Evolutionary conservation across 2,113 vertebrate species (phyloP), one percentile per base, ranked within the genome.

Genomic region (Chinchilla lanigera): DNA sequence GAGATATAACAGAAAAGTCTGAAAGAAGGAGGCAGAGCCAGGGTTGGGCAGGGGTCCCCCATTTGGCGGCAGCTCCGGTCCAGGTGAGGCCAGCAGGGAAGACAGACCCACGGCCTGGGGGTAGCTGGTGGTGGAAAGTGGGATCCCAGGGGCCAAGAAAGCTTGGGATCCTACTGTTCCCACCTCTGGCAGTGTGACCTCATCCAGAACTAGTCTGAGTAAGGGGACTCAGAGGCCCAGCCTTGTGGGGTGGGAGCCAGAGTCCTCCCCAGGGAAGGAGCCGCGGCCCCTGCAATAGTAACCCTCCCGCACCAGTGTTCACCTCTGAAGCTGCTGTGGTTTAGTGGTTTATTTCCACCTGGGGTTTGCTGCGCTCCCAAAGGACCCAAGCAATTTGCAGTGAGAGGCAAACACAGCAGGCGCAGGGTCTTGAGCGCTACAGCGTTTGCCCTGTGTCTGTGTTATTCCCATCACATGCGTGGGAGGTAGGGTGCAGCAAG

Each of bases 391-490:
- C 7, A 77, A 47, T 63, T 28, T 5, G 26, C 26, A n/a, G n/a
- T 11, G 83, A 69, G 26, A 9, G 11, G 20, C 13, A 22, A 38
- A 28, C 44, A 19, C 0, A 0, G 50, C 7, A 17, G 50, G 5
- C 3, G 11, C 13, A 8, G 4, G 47, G 47, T 10, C n/a, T 60
- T 35, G 5, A 17, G 16, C 0, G 17, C 24, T 2, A 3, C 17
- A 52, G 17, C 1, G 1, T n/a, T 17, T 12, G n/a, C 13, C 22
- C n/a, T 3, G 0, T 1, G 0, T 52, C 30, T 3, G 71, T 1
- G 1, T 30, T 7, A 30, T 0, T 19, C 11, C 54, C 4, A 2
- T n/a, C 11, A 28, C 3, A 26, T 0, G 22, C 30, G 1, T 44
- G 30, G 81, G 52, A 86, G 50, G 16, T 1, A 1, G 54, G 61